Conservation (phyloP, 2,888 invertebrate genomes). For the Phaedon cochleariae region DNA sequence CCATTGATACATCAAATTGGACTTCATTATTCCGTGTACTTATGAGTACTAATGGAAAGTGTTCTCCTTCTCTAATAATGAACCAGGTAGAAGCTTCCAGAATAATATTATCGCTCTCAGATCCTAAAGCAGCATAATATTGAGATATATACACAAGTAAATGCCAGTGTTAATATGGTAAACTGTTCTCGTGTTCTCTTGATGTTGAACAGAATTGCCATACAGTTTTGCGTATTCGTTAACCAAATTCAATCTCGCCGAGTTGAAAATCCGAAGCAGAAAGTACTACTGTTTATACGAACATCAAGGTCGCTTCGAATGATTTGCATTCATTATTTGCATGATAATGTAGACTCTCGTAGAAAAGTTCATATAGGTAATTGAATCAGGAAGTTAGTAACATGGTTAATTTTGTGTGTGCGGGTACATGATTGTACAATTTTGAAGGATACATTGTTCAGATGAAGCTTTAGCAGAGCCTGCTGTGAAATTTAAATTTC, state of each 20-base stretch:
- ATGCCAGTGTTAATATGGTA: background rate
- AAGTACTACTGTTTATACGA: constrained; percentile 44
- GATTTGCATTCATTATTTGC: too few relatives aligned
- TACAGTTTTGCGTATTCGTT: constrained; percentile 50
- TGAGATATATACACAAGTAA: background rate
- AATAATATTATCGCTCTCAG: too few relatives aligned
- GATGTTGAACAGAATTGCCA: constrained; percentile 42
- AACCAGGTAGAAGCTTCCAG: too few relatives aligned
- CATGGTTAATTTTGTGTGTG: background rate
- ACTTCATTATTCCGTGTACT: too few relatives aligned
- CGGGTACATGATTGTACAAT: background rate
- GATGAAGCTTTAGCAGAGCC: too few relatives aligned
- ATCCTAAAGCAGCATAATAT: too few relatives aligned
- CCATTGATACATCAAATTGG: too few relatives aligned
- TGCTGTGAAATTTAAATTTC: too few relatives aligned
- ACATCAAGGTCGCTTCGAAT: constrained; percentile 43
- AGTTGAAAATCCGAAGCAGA: constrained; percentile 25
- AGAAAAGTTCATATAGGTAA: background rate
- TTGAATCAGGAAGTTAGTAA: background rate
- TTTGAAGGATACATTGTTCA: too few relatives aligned
- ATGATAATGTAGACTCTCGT: constrained; percentile 20
- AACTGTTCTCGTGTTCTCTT: background rate
- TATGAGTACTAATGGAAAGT: too few relatives aligned
- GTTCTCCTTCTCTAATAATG: too few relatives aligned
- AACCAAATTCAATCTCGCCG: constrained; percentile 51